Conservation (phyloP, 2,797 vertebrate genomes). For the Ctenosaura bakeri region DNA sequence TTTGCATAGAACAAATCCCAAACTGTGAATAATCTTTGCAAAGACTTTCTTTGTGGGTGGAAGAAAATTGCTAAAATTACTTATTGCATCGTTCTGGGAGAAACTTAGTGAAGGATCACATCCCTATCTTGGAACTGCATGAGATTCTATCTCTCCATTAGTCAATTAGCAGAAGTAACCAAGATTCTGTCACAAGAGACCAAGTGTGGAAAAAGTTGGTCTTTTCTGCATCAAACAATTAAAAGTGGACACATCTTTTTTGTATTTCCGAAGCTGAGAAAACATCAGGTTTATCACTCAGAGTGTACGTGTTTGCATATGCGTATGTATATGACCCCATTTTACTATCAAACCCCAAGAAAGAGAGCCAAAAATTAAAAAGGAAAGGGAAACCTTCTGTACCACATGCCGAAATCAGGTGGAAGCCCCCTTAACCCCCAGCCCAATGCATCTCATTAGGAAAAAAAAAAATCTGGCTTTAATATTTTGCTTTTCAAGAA, state of each 20-base stretch:
- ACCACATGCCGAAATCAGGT: slow-evolving; percentile 68
- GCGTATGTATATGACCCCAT: slow-evolving; percentile 27
- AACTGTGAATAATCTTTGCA: no score
- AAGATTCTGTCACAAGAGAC: background rate
- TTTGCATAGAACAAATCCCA: no score
- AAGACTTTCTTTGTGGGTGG: no score
- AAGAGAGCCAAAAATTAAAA: slow-evolving; percentile 51
- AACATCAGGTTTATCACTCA: slow-evolving; percentile 36
- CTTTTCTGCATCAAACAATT: slow-evolving; percentile 40
- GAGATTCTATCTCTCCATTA: background rate
- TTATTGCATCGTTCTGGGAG: no score
- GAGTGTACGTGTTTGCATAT: slow-evolving; percentile 42
- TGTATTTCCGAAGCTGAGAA: slow-evolving; percentile 13
- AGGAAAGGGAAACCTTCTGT: slow-evolving; percentile 46
- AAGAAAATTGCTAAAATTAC: no score
- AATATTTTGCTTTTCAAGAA: slow-evolving; percentile 90
- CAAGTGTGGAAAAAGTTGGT: background rate
- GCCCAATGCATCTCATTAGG: slow-evolving; percentile 78
- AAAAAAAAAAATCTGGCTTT: slow-evolving; percentile 85
- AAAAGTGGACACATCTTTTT: slow-evolving; percentile 24
- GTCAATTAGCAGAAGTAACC: background rate
- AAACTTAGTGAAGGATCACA: no score
- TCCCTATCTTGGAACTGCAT: no score
- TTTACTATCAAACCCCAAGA: slow-evolving; percentile 50
- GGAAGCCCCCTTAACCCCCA: slow-evolving; percentile 52